Evolutionary conservation across 2,888 invertebrate species (phyloP), one percentile per base, ranked within the genome.

Genomic region (Caenorhabditis drosophilae): DNA sequence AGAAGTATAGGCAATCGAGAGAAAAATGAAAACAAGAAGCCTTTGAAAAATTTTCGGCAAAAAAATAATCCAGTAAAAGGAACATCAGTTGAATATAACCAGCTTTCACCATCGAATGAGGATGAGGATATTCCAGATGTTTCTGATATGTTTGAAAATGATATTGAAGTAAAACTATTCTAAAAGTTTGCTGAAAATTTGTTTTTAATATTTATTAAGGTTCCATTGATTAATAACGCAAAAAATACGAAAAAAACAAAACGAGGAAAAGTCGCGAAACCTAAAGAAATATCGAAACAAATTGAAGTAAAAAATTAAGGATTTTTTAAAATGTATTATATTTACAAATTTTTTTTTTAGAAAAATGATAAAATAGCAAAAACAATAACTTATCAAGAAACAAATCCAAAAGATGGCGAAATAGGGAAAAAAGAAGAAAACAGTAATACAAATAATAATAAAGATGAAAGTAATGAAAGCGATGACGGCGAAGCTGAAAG

Each of bases 401-500:
- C 47, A 49, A 36, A 22, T 12, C 11, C 25, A 47, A 50, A 35
- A 52, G 49, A 31, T 16, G 25, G 25, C 2, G 40, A 40, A 20
- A 20, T 20, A 15, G 40, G 7, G 4, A 20, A 20, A n/a, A 40
- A 23, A 34, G 25, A 45, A 26, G 54, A 55, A 20, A 16, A 35
- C 2, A 58, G 48, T n/a, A n/a, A n/a, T n/a, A n/a, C n/a, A n/a
- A 57, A 55, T 9, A 53, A 44, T 15, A 34, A 40, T 2, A 56
- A 61, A 12, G 57, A 59, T 9, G 70, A 63, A 36, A 42, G 26
- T 23, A 31, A 52, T 31, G 64, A 56, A 46, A 46, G 47, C 7
- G 64, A 62, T 11, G 51, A 53, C 4, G 63, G 59, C 16, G 63
- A 60, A 18, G 62, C 45, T 2, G 68, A 70, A 22, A 45, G 62